Base-by-base conservation (phyloP, 2,888 invertebrate species). In the Pachymerium ferrugineum region DNA sequence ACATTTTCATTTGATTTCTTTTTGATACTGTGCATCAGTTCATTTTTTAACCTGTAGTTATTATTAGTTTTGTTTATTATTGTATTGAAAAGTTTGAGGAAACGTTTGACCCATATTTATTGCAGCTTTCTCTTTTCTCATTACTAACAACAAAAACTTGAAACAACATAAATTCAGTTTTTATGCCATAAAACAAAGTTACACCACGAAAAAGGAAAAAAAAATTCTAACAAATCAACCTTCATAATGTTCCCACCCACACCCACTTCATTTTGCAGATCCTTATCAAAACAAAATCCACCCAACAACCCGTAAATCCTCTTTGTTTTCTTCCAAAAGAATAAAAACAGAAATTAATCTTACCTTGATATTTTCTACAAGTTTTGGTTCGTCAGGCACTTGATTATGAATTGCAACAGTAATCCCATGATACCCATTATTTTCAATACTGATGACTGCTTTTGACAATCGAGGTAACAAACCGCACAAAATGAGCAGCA, bases 361-460 rank as follows among this genome's bases (percentile, higher is more conserved):
- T 74, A 75, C 75, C 75, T 73, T 73, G 25, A 75, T 74, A 38
- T 74, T 74, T 19, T 75, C 42, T 1, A 75, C 35, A 5, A 75
- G 22, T 35, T 62, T 22, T 1, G 75, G 73, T n/a, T 74, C 73
- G 31, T 75, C 75, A 5, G 42, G 47, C 1, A 75, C 73, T 8
- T 68, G 42, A 5, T 30, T 16, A 28, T 73, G 73, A 22, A 75
- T 74, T 3, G 75, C 75, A 8, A 73, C 31, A 8, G 67, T 73
- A 25, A 75, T 28, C 19, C 75, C 75, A 38, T 74, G 68, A 28
- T 75, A 75, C 8, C 75, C 75, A 62, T 74, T 74, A 25, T 75
- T 47, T 10, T 72, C 29, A 22, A 72, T 72, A 16, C 35, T 19
- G 28, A 72, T 38, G 12, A 47, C 42, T 16, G 42, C 42, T n/a